A percentile compares a stretch with the other conserved stretches of the same genome.
Conservation (phyloP, 2,888 invertebrate genomes). For the Heliothis peltigera region DNA sequence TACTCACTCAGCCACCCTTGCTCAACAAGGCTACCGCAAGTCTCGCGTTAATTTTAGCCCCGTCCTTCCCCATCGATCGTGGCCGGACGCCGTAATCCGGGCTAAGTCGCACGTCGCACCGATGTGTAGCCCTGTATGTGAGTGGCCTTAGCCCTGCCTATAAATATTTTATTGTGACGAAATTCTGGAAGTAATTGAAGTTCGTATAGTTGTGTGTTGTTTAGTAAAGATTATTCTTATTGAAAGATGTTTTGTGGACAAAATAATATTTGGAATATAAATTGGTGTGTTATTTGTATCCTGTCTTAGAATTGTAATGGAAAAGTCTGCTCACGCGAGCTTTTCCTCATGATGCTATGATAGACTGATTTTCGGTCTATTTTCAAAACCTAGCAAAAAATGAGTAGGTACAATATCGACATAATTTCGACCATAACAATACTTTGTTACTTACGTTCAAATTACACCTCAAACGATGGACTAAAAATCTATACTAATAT, state of each 20-base stretch:
- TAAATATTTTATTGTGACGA: slow-evolving; percentile 42
- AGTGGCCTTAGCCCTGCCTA: slow-evolving; percentile 29
- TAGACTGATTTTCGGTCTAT: not conserved
- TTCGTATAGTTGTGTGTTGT: slow-evolving; percentile 5
- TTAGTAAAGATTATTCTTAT: not conserved
- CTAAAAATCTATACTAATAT: too few species aligned
- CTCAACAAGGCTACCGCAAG: slow-evolving; percentile 53
- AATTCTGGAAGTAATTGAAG: slow-evolving; percentile 21
- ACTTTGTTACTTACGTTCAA: too few species aligned
- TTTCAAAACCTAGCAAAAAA: not conserved
- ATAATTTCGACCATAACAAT: too few species aligned
- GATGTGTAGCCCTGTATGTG: slow-evolving; percentile 38
- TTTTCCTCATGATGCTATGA: not conserved
- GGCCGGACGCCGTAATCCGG: slow-evolving; percentile 46
- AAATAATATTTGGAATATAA: not conserved
- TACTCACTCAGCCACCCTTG: slow-evolving; percentile 51
- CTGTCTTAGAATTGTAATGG: too few species aligned
- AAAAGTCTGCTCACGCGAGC: too few species aligned
- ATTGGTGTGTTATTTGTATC: not conserved
- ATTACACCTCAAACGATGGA: too few species aligned
- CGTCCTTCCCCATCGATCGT: slow-evolving; percentile 56
- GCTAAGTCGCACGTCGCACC: slow-evolving; percentile 38
- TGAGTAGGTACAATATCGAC: too few species aligned
- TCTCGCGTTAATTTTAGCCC: slow-evolving; percentile 57
- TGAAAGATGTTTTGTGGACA: not conserved